A percentile compares a stretch with the other conserved stretches of the same genome.
Conservation (phyloP, 2,888 invertebrate genomes). For the Coleophora deauratella region DNA sequence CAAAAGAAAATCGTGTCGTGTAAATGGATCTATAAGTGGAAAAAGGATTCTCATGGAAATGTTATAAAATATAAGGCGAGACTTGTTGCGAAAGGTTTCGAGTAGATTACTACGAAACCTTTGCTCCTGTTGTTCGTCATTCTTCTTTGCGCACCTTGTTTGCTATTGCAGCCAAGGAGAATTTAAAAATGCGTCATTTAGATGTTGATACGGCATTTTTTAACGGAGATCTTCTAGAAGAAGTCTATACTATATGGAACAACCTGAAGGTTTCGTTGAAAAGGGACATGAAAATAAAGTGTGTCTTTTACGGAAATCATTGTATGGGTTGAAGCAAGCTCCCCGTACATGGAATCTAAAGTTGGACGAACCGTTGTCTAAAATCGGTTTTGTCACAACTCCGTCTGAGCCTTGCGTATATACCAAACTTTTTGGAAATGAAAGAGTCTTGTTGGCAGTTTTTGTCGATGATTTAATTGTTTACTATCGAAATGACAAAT, state of each 20-base stretch:
- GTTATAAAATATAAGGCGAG: slow-evolving; percentile 4
- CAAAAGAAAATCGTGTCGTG: not conserved
- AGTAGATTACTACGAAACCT: slow-evolving; percentile 9
- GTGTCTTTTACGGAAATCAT: slow-evolving; percentile 6
- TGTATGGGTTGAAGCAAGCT: slow-evolving; percentile 9
- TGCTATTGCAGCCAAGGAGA: slow-evolving; percentile 2
- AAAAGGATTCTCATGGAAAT: slow-evolving; percentile 1
- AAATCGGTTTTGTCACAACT: slow-evolving; percentile 2
- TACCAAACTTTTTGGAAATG: not conserved
- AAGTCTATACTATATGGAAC: slow-evolving; percentile 8
- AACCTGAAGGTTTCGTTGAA: slow-evolving; percentile 1
- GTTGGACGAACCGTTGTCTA: slow-evolving; percentile 3
- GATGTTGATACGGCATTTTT: slow-evolving; percentile 9
- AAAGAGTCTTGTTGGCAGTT: not conserved
- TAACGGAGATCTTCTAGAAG: slow-evolving; percentile 7
- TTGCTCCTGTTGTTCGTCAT: slow-evolving; percentile 9
- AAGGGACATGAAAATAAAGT: slow-evolving; percentile 2
- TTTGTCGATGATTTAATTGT: not conserved
- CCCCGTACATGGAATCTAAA: slow-evolving; percentile 1
- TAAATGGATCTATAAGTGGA: slow-evolving; percentile 8
- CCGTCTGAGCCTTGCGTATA: slow-evolving; percentile 9
- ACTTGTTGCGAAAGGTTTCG: slow-evolving; percentile 8
- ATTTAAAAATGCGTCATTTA: slow-evolving; percentile 5
- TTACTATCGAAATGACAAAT: slow-evolving; percentile 1
- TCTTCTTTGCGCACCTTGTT: slow-evolving; percentile 5